Evolutionary conservation across 2,113 vertebrate species (phyloP).

Genomic region (Taurulus bubalis): DNA sequence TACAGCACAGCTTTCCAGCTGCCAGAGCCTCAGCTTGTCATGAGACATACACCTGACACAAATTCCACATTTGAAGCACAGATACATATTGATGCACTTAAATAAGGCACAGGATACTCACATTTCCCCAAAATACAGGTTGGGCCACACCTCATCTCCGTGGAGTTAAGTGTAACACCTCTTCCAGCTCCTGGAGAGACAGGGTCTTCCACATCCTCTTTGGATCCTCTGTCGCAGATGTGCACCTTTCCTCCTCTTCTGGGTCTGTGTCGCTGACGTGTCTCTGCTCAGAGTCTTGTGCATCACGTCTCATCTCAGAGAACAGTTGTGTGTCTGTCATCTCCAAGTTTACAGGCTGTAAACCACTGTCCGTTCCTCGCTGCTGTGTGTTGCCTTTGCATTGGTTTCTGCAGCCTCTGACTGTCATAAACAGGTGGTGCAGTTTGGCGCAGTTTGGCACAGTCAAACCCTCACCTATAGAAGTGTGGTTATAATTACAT

Average conservation of each 20-base stretch:
- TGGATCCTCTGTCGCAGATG: constrained; percentile 1
- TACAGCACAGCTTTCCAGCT: constrained; percentile 87
- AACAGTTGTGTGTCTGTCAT: constrained; percentile 39
- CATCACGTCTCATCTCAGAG: not conserved
- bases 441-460: constrained; percentile 8
- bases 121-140: constrained; percentile 93
- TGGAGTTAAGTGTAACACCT: constrained; percentile 84
- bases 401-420: constrained; percentile 31
- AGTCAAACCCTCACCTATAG: not conserved
- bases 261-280: not conserved
- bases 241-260: not conserved
- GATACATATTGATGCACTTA: not conserved
- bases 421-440: constrained; percentile 62
- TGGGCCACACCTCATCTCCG: constrained; percentile 93
- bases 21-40: constrained; percentile 80
- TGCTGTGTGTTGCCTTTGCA: constrained; percentile 21
- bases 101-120: constrained; percentile 78
- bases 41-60: constrained; percentile 82
- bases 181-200: constrained; percentile 86
- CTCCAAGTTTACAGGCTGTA: not conserved
- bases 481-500: not conserved
- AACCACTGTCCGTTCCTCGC: not conserved
- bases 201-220: constrained; percentile 36
- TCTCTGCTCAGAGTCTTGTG: not conserved
- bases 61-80: constrained; percentile 6